Conservation (phyloP, 1,140 invertebrate genomes). For the Mesaphorura yosii region DNA sequence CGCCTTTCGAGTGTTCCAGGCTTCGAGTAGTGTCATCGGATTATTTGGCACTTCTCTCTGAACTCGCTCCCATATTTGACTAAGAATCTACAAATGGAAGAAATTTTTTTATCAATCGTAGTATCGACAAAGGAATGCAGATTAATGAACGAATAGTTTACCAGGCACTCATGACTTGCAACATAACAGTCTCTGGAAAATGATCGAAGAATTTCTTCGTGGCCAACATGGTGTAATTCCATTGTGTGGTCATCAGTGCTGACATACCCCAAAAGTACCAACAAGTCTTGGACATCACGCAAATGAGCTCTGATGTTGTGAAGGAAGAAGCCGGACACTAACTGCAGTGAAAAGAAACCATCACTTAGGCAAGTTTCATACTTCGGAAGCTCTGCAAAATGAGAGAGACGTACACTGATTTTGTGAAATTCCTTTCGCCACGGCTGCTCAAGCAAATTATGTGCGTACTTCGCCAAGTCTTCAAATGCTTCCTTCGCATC, state of each 20-base stretch:
- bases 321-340: slow-evolving; percentile 73
- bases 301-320: slow-evolving; percentile 70
- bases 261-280: slow-evolving; percentile 70
- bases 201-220: slow-evolving; percentile 62
- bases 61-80: slow-evolving; percentile 48
- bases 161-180: slow-evolving; percentile 80
- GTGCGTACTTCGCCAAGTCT: slow-evolving; percentile 68
- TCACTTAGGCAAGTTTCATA: not conserved
- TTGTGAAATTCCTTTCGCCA: slow-evolving; percentile 75
- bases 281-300: slow-evolving; percentile 57
- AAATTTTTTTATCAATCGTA: too few species aligned
- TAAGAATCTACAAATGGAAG: slow-evolving; percentile 37
- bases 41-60: slow-evolving; percentile 36
- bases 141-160: slow-evolving; percentile 37
- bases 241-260: slow-evolving; percentile 44
- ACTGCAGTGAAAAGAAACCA: slow-evolving; percentile 42
- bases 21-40: slow-evolving; percentile 50
- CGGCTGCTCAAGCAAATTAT: slow-evolving; percentile 68
- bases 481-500: slow-evolving; percentile 67
- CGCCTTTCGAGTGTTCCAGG: slow-evolving; percentile 51
- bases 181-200: slow-evolving; percentile 70
- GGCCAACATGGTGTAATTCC: slow-evolving; percentile 51
- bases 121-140: too few species aligned
- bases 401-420: slow-evolving; percentile 50
- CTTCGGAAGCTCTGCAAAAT: not conserved